phyloP scores from a whole-genome alignment of 1,140 invertebrate species.

The Dendroctonus valens region DNA sequence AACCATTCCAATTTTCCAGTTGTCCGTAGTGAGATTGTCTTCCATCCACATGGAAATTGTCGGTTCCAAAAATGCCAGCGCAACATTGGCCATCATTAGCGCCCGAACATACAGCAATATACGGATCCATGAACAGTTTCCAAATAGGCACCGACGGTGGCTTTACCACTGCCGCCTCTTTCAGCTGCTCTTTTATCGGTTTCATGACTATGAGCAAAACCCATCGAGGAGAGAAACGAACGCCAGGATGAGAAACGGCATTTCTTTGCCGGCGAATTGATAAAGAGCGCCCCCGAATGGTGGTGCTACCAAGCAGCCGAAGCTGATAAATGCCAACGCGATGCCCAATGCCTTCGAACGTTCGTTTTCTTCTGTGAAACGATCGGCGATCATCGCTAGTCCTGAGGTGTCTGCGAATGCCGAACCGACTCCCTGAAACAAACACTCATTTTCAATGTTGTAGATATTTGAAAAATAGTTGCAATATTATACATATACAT shows the following conservation, averaged over 20 bases:
- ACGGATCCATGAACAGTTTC: constrained; percentile 94
- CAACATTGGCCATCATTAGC: constrained; percentile 98
- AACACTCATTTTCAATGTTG: not conserved
- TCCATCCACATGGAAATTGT: constrained; percentile 99
- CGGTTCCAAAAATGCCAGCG: constrained; percentile 96
- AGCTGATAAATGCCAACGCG: constrained; percentile 98
- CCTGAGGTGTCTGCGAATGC: constrained; percentile 99
- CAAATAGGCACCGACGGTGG: constrained; percentile 82
- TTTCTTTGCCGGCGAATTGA: constrained; percentile 95
- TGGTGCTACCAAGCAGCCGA: constrained; percentile 99
- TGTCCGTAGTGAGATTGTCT: constrained; percentile 89
- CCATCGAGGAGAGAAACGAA: constrained; percentile 93
- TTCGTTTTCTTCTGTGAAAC: constrained; percentile 95
- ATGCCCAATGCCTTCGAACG: constrained; percentile 95
- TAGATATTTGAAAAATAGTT: no score
- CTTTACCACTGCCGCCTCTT: constrained; percentile 63
- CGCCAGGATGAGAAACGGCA: constrained; percentile 95
- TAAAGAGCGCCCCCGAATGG: constrained; percentile 98
- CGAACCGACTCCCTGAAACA: constrained; percentile 83
- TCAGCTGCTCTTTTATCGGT: constrained; percentile 80
- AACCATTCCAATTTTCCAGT: constrained; percentile 99
- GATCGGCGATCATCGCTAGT: constrained; percentile 98
- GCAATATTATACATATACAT: no score
- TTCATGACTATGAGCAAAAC: constrained; percentile 95
- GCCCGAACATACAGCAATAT: constrained; percentile 96